Conservation (phyloP, 1,140 invertebrate species). For the Trichoplusia ni region DNA sequence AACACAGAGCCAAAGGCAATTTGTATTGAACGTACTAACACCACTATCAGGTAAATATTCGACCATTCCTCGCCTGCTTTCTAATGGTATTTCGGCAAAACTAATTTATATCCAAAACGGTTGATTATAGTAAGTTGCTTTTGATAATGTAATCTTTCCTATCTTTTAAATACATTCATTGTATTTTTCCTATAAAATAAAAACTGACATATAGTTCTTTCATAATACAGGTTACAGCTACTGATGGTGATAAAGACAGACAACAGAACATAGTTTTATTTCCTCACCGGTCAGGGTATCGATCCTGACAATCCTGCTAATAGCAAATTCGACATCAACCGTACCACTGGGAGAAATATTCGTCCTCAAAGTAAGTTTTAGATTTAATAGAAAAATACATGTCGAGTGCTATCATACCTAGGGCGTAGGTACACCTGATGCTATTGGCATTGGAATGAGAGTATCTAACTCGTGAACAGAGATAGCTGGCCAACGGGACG, state of each 20-base stretch:
- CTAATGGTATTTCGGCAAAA: neutral
- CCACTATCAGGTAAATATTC: neutral
- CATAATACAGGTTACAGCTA: slow-evolving; percentile 94
- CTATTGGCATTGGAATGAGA: slow-evolving; percentile 13
- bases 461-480: slow-evolving; percentile 25
- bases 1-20: slow-evolving; percentile 46
- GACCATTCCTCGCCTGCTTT: slow-evolving; percentile 3
- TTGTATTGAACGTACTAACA: neutral
- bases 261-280: slow-evolving; percentile 98
- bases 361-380: slow-evolving; percentile 89
- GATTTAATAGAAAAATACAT: slow-evolving; percentile 2
- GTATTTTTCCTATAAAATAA: too few species aligned
- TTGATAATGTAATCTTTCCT: too few species aligned
- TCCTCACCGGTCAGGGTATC: slow-evolving; percentile 97
- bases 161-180: too few species aligned
- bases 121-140: slow-evolving; percentile 1
- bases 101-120: neutral
- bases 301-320: slow-evolving; percentile 96
- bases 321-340: slow-evolving; percentile 98
- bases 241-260: slow-evolving; percentile 96
- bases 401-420: neutral
- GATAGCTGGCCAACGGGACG: slow-evolving; percentile 37
- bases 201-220: slow-evolving; percentile 13
- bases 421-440: slow-evolving; percentile 10
- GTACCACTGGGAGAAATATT: slow-evolving; percentile 96